These are phyloP conservation scores for Danio choprae DNA, from an alignment of 2,797 vertebrate species.

Conservation along the genomic window DNA sequence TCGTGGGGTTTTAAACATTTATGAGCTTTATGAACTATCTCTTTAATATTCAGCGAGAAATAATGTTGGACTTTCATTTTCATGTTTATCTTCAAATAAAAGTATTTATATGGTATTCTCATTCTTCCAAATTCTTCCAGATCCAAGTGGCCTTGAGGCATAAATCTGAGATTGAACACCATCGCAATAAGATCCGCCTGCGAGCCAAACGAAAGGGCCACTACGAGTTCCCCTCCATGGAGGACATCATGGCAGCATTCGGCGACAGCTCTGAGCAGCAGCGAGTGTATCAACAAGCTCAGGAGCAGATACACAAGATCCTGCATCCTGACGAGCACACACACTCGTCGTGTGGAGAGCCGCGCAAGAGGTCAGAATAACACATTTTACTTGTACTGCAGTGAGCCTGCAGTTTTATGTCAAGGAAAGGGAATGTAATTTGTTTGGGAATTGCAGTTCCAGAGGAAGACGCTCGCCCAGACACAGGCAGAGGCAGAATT, in stretches of 20 bases:
- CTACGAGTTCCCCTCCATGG: slow-evolving; percentile 95
- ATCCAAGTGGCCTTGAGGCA: slow-evolving; percentile 93
- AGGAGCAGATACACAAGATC: slow-evolving; percentile 97
- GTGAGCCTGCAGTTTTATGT: neutral
- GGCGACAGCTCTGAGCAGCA: slow-evolving; percentile 90
- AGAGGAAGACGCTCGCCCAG: slow-evolving; percentile 91
- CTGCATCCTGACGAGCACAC: slow-evolving; percentile 84
- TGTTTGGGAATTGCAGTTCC: slow-evolving; percentile 66
- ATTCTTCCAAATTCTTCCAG: slow-evolving; percentile 60
- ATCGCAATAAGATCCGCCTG: slow-evolving; percentile 95
- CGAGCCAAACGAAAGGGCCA: slow-evolving; percentile 94
- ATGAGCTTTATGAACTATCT: neutral
- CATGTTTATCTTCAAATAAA: neutral
- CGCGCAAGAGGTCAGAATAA: slow-evolving; percentile 85
- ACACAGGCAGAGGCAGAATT: slow-evolving; percentile 83
- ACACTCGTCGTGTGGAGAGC: slow-evolving; percentile 86
- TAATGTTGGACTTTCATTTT: neutral
- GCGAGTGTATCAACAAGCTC: slow-evolving; percentile 91
- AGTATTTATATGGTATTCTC: neutral
- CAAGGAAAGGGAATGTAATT: neutral
- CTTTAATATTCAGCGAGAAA: neutral
- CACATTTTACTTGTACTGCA: neutral
- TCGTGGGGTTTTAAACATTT: too few species aligned
- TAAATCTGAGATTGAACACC: slow-evolving; percentile 97
- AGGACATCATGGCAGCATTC: slow-evolving; percentile 88